These are phyloP conservation scores for Oeneis ivallda DNA, from an alignment of 2,888 invertebrate species.

Conservation along the genomic window DNA sequence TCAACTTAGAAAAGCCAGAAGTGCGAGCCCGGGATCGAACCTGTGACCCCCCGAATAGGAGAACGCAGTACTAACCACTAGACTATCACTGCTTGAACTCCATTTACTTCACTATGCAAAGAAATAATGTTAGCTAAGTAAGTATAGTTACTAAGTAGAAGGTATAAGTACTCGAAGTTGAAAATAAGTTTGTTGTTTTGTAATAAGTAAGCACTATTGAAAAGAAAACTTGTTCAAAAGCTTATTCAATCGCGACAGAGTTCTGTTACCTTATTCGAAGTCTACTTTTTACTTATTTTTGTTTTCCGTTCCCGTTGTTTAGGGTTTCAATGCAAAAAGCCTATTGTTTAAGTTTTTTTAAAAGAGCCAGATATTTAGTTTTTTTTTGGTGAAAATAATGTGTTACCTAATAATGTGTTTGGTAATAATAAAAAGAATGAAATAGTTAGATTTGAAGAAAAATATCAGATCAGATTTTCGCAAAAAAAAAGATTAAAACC, in stretches of 20 bases:
- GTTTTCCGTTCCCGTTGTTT: neutral
- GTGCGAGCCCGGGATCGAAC: too few species aligned
- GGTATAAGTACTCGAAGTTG: neutral
- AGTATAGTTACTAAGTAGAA: neutral
- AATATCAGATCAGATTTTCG: too few species aligned
- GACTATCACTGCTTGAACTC: too few species aligned
- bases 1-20: too few species aligned
- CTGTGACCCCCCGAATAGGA: too few species aligned
- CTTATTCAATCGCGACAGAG: slow-evolving; percentile 12
- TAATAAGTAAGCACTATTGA: slow-evolving; percentile 1
- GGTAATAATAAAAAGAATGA: too few species aligned
- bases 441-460: too few species aligned
- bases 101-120: too few species aligned
- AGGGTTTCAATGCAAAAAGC: slow-evolving; percentile 1
- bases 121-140: neutral
- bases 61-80: too few species aligned
- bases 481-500: too few species aligned
- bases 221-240: slow-evolving; percentile 10
- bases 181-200: neutral
- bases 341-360: too few species aligned
- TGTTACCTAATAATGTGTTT: neutral
- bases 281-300: slow-evolving; percentile 2
- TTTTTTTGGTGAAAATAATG: neutral
- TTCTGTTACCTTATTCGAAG: slow-evolving; percentile 3
- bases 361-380: too few species aligned